phyloP scores from a whole-genome alignment of 2,888 invertebrate genomes.

The Antitype chi region DNA sequence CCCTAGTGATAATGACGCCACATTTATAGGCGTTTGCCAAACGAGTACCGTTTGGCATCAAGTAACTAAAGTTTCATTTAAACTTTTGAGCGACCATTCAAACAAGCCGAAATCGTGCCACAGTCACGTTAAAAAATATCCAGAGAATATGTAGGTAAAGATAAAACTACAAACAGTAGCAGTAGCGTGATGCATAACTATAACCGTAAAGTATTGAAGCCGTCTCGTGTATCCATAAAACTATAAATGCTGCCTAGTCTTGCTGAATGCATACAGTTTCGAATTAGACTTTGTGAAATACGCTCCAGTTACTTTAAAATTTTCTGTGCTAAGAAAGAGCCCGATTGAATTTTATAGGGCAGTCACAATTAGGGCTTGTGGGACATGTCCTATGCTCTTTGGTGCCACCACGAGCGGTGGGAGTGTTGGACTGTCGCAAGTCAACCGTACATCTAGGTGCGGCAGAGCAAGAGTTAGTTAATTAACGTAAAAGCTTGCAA shows the following conservation, averaged over 20 bases:
- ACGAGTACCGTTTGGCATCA: conserved; percentile 56
- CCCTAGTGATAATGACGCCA: conserved; percentile 44
- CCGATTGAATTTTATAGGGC: conserved; percentile 18
- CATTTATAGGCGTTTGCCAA: conserved; percentile 58
- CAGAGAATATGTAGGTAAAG: conserved; percentile 19
- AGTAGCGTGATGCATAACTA: conserved; percentile 63
- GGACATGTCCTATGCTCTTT: conserved; percentile 29
- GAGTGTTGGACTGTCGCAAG: background rate
- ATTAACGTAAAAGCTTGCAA: conserved; percentile 35
- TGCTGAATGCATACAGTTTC: conserved; percentile 53
- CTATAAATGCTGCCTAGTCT: conserved; percentile 49
- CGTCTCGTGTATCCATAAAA: conserved; percentile 54
- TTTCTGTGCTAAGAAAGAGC: conserved; percentile 34
- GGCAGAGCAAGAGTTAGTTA: conserved; percentile 10
- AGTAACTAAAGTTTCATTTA: conserved; percentile 50
- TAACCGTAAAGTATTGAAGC: conserved; percentile 65
- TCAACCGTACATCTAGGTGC: background rate
- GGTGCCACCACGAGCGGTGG: background rate
- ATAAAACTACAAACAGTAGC: conserved; percentile 47
- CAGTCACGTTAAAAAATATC: conserved; percentile 33
- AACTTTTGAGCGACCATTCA: conserved; percentile 59
- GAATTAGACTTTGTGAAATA: conserved; percentile 61
- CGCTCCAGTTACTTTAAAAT: conserved; percentile 36
- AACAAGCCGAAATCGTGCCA: conserved; percentile 45
- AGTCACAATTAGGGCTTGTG: conserved; percentile 8